These are phyloP conservation scores for Athalia cordata DNA, from an alignment of 2,888 invertebrate genomes.

Conservation along the genomic window DNA sequence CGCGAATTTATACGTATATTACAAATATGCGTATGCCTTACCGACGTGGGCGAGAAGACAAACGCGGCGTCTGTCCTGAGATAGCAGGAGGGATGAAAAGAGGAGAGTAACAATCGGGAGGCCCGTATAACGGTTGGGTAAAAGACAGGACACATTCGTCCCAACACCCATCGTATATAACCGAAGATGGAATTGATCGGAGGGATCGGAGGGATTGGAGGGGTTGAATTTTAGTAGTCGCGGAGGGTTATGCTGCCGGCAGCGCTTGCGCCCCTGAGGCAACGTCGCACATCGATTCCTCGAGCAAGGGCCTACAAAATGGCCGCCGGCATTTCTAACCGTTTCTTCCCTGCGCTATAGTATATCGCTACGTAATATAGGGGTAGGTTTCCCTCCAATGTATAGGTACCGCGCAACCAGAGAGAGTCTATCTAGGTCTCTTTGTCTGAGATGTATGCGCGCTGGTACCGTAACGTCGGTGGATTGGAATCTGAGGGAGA, in stretches of 20 bases:
- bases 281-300: conserved; percentile 73
- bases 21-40: background rate
- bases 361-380: conserved; percentile 48
- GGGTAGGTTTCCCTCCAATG: conserved; percentile 44
- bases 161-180: conserved; percentile 31
- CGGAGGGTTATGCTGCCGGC: conserved; percentile 64
- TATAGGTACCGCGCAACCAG: background rate
- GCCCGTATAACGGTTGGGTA: background rate
- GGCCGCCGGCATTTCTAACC: conserved; percentile 69
- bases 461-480: conserved; percentile 53
- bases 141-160: conserved; percentile 30
- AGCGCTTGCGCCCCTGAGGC: conserved; percentile 73
- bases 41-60: background rate
- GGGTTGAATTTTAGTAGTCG: conserved; percentile 38
- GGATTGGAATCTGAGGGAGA: conserved; percentile 23
- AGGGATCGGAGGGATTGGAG: conserved; percentile 60
- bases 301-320: conserved; percentile 74
- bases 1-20: background rate
- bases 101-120: too few relatives aligned
- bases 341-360: conserved; percentile 66
- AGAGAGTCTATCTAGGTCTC: conserved; percentile 64
- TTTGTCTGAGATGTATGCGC: conserved; percentile 66
- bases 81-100: too few relatives aligned
- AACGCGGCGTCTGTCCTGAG: too few relatives aligned
- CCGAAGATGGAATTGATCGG: conserved; percentile 62